Base-by-base conservation (phyloP, 1,140 invertebrate species). In the Leptinotarsa defecta region DNA sequence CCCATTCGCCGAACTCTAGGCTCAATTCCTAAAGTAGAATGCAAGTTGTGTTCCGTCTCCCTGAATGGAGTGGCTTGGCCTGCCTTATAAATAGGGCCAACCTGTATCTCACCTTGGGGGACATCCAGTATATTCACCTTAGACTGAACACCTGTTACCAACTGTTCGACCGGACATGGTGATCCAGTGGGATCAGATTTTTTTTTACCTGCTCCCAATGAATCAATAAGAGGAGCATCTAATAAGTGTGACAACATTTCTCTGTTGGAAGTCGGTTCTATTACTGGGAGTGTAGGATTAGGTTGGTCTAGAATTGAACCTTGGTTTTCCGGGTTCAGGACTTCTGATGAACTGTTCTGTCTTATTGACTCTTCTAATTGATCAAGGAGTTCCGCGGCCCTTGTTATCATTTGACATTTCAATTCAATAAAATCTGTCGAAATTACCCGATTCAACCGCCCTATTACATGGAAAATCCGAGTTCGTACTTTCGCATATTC, bases 401-500 rank as follows among this genome's bases (percentile, higher is more conserved):
- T 13, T 13, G 52, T 57, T 34, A 34, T 34, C 27, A 34, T 57
- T 57, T 57, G 52, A 17, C 13, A 57, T 57, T 57, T 2, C 13
- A 57, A 17, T 57, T 57, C 52, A n/a, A 3, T 34, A n/a, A 57
- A 57, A 57, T 57, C 52, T 57, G 13, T 57, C 52, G 15, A 57
- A 57, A 17, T n/a, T 4, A 57, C n/a, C 52, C 52, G 13, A 57
- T 57, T 57, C 52, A 57, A 57, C 3, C 15, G 52, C 13, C 52
- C 52, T 17, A 57, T 57, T 57, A 57, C 4, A n/a, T 57, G 52
- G 4, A 17, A 57, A 57, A 57, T 57, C 52, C 52, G 52, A 57
- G 52, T 57, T n/a, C n/a, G 52, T 17, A 57, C n/a, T n/a, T 57
- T 57, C n/a, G 52, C 52, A 17, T 57, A n/a, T 57, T 57, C 52